Base-by-base conservation (phyloP, 2,797 vertebrate genomes). In the Hydrolagus colliei region DNA sequence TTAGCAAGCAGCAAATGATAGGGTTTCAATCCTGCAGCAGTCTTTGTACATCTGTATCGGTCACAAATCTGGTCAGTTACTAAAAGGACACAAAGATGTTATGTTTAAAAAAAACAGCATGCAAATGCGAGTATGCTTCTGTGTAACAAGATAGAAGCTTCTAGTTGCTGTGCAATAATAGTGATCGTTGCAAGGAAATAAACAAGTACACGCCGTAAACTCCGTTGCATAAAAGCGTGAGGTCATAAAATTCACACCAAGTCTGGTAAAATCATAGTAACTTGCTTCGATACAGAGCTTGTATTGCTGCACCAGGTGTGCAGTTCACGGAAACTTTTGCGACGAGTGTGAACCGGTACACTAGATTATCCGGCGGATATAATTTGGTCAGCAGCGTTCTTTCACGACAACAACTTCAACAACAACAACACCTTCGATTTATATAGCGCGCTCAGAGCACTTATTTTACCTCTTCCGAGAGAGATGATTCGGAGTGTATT, bases 1-100 rank as follows among this genome's bases (percentile, higher is more conserved):
- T 92, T 88, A 90, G 90, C 89, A 89, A 89, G 93, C 89, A 90
- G 88, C 93, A 92, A 93, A 93, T 94, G 91, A 89, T 88, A 75
- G n/a, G 1, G 4, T 89, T 91, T 91, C 5, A 5, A 90, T 89
- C 87, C 88, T 88, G 87, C 87, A 88, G 89, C 91, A 89, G 89
- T 91, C 88, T 86, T 85, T 87, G 86, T 89, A 59, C 80, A 90
- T 90, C 91, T 86, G 88, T 16, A 0, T 89, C 91, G 90, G 89
- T 86, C 91, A 86, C 87, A 88, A 78, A 89, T 89, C 41, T 3
- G 41, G 6, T 52, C 89, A 89, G 92, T 88, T 86, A 89, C 86
- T 89, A 52, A 52, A 52, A 52, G 41, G 41, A 52, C 6, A 0
- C 6, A 52, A 52, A 6, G 41, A 52, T 52, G 41, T 52, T 52